Percentiles rank a stretch among this genome's conserved stretches.
Conservation (phyloP, 2,113 vertebrate species). For the Nicator chloris region DNA sequence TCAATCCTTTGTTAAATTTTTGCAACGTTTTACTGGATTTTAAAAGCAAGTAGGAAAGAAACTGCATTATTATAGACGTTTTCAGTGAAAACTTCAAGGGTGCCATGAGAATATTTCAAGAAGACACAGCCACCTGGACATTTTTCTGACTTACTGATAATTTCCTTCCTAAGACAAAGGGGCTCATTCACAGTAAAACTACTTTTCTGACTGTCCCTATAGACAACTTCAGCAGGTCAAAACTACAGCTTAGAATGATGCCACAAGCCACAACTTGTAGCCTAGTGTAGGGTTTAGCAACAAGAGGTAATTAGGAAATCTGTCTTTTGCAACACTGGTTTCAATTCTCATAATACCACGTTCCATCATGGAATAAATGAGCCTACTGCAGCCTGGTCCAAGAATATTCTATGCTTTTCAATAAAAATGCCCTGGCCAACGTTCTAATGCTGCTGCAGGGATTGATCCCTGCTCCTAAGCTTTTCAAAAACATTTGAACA, state of each 20-base stretch:
- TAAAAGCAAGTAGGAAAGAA: background rate
- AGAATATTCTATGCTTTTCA: background rate
- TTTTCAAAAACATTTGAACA: background rate
- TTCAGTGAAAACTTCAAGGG: background rate
- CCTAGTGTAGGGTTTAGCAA: background rate
- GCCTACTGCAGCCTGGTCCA: background rate
- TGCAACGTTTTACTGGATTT: background rate
- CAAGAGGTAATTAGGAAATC: background rate
- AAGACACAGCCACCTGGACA: background rate
- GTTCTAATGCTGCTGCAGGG: background rate
- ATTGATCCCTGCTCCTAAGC: background rate
- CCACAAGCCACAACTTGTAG: background rate
- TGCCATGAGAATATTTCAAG: background rate
- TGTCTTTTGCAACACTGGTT: background rate
- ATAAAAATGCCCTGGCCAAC: background rate
- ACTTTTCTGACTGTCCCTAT: background rate
- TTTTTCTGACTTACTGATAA: background rate
- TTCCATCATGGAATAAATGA: background rate
- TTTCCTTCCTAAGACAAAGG: background rate
- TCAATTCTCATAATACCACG: background rate
- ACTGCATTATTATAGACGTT: background rate
- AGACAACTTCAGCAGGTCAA: background rate
- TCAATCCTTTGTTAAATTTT: background rate
- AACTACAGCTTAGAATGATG: background rate
- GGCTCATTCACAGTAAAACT: background rate